Evolutionary conservation across 2,113 vertebrate genomes (phyloP).

Genomic region (Clarias gariepinus): DNA sequence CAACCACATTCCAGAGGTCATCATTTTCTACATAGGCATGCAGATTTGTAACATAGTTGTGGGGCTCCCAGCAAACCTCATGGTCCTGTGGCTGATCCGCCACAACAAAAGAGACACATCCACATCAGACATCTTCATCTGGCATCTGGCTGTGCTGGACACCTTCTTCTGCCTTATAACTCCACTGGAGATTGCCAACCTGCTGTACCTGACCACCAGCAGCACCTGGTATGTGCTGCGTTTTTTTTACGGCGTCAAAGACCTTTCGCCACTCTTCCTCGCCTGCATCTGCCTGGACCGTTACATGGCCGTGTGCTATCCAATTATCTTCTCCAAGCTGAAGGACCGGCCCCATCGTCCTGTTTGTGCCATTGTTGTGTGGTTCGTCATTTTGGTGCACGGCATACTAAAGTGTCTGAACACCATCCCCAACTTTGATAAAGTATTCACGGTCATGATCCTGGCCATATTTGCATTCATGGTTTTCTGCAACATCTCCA

Average conservation of each 20-base stretch:
- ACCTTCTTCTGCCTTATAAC: conserved; percentile 70
- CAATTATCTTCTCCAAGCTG: conserved; percentile 69
- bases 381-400: conserved; percentile 69
- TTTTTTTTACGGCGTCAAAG: conserved; percentile 75
- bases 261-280: conserved; percentile 71
- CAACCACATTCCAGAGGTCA: conserved; percentile 58
- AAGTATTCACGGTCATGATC: conserved; percentile 71
- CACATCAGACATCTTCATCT: conserved; percentile 73
- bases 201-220: conserved; percentile 63
- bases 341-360: conserved; percentile 66
- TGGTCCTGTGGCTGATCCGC: conserved; percentile 72
- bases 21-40: conserved; percentile 70
- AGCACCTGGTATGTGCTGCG: conserved; percentile 68
- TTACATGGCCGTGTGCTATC: conserved; percentile 74
- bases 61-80: conserved; percentile 73
- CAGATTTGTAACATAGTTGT: conserved; percentile 77
- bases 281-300: conserved; percentile 76
- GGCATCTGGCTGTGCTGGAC: conserved; percentile 70
- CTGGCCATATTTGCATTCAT: conserved; percentile 67
- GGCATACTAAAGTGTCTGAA: conserved; percentile 60
- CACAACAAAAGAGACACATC: conserved; percentile 69
- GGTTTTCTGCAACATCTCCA: conserved; percentile 72
- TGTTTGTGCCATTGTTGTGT: conserved; percentile 54
- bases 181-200: conserved; percentile 67
- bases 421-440: conserved; percentile 62